Evolutionary conservation across 2,797 vertebrate species (phyloP).

Genomic region (Sebastes jordani): DNA sequence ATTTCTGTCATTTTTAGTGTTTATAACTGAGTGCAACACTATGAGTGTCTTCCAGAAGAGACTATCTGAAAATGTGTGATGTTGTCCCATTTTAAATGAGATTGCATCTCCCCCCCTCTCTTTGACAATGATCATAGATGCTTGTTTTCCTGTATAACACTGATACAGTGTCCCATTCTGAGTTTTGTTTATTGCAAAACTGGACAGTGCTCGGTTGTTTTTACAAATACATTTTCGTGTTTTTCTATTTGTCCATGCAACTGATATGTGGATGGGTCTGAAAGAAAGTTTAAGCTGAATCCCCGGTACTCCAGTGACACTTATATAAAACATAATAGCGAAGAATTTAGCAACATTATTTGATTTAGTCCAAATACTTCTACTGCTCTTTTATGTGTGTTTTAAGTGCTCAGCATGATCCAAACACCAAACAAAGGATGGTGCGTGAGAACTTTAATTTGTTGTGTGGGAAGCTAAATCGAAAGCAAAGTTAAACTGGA

Average conservation of each 20-base stretch:
- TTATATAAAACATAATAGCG: neutral
- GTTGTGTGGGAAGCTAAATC: neutral
- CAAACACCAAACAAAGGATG: conserved; percentile 23
- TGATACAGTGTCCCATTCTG: neutral
- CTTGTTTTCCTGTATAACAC: neutral
- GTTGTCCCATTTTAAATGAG: neutral
- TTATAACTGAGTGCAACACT: neutral
- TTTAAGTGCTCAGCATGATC: neutral
- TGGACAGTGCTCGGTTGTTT: neutral
- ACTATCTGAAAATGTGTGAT: neutral
- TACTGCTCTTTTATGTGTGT: neutral
- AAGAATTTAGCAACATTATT: neutral
- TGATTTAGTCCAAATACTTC: too few relatives aligned
- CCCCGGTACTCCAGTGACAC: neutral
- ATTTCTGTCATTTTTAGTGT: neutral
- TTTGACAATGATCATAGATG: neutral
- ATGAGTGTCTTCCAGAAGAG: neutral
- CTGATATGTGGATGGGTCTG: neutral
- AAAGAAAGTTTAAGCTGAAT: neutral
- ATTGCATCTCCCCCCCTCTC: neutral
- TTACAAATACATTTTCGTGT: neutral
- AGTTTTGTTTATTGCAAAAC: neutral
- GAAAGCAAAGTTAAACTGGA: neutral
- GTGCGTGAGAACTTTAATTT: neutral
- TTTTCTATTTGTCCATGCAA: neutral